A percentile compares a stretch with the other conserved stretches of the same genome.
Evolutionary conservation across 2,113 vertebrate genomes (phyloP).

Genomic region (Rhynchomys soricoides): DNA sequence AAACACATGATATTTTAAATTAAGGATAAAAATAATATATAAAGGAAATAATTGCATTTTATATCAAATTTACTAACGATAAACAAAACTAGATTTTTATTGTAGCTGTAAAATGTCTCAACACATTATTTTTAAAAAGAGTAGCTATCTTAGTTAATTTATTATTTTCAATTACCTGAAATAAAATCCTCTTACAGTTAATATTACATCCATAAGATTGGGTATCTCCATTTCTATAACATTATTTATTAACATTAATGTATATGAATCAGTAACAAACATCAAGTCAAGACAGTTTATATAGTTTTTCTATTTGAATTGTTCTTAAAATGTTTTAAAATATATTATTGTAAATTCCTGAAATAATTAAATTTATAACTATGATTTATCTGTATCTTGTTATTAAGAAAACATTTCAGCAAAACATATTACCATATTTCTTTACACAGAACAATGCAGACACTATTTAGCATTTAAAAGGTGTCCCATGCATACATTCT

Average conservation of each 20-base stretch:
- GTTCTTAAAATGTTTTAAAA: slow-evolving; percentile 16
- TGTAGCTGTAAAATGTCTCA: slow-evolving; percentile 14
- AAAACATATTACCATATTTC: slow-evolving; percentile 14
- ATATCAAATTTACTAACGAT: neutral
- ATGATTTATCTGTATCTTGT: slow-evolving; percentile 31
- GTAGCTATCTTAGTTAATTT: slow-evolving; percentile 26
- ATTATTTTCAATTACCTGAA: neutral
- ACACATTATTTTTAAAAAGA: neutral
- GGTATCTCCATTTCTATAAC: slow-evolving; percentile 19
- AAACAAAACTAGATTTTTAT: neutral
- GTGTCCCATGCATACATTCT: neutral
- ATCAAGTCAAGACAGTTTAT: neutral
- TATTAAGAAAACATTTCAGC: slow-evolving; percentile 27
- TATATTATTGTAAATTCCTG: slow-evolving; percentile 28
- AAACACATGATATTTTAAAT: neutral
- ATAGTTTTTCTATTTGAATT: slow-evolving; percentile 16
- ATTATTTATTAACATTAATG: slow-evolving; percentile 39
- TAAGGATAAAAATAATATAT: neutral
- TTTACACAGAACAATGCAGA: neutral
- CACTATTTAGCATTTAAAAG: slow-evolving; percentile 49
- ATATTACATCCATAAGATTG: neutral
- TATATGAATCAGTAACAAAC: neutral
- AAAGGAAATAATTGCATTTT: neutral
- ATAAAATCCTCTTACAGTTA: neutral
- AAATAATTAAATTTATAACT: slow-evolving; percentile 54